Conservation (phyloP, 1,140 invertebrate genomes). For the Ceratina japonica region DNA sequence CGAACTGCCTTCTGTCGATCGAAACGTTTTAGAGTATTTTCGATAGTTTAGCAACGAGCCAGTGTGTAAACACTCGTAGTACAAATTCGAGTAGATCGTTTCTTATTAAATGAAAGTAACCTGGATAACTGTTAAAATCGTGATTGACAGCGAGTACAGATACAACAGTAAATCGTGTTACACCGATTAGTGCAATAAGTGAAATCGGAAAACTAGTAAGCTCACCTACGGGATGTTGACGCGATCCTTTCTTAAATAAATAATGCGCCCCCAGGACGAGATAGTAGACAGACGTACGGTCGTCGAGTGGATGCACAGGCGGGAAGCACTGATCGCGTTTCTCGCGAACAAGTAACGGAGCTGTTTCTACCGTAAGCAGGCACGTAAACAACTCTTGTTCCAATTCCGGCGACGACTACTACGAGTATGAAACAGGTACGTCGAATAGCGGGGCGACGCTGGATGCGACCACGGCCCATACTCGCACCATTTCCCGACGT, state of each 20-base stretch:
- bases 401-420: conserved; percentile 55
- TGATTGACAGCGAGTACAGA: too few relatives aligned
- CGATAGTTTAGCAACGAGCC: too few relatives aligned
- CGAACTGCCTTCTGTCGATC: too few relatives aligned
- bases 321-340: conserved; percentile 25
- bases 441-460: conserved; percentile 62
- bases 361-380: conserved; percentile 38
- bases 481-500: conserved; percentile 61
- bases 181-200: neutral
- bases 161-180: neutral
- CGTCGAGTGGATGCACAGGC: conserved; percentile 10
- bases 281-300: neutral
- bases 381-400: conserved; percentile 63
- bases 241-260: conserved; percentile 28
- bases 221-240: conserved; percentile 41
- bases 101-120: too few relatives aligned
- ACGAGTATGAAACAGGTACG: conserved; percentile 55
- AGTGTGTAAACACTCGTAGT: too few relatives aligned
- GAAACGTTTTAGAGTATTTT: too few relatives aligned
- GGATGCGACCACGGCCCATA: conserved; percentile 59
- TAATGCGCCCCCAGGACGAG: conserved; percentile 3
- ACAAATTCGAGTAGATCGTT: too few relatives aligned
- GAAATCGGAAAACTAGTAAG: conserved; percentile 30
- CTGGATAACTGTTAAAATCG: too few relatives aligned
- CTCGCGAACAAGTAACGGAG: conserved; percentile 16